Base-by-base conservation (phyloP, 2,113 vertebrate genomes). In the Parotia lawesii region DNA sequence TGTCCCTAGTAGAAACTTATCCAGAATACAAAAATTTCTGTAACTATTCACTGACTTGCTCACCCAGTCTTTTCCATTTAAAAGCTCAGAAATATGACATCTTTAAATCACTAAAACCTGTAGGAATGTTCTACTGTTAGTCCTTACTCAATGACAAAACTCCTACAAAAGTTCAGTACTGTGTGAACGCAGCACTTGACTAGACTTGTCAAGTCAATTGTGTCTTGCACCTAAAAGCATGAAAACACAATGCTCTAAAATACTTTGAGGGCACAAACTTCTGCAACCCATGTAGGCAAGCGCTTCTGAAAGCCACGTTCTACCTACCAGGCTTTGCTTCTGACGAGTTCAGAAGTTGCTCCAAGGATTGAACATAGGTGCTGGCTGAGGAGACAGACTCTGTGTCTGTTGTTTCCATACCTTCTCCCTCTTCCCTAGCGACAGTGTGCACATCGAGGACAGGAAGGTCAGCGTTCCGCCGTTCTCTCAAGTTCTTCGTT, bases 341-440 rank as follows among this genome's bases (percentile, higher is more conserved):
- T 1, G 99, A 96, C 20, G 98, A 98, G 53, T 95, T 98, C 72
- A 99, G 98, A n/a, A 99, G 99, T 79, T 99, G 98, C 91, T 99
- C 99, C 90, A 99, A 95, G 25, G 99, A 99, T 14, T 97, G 98
- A 12, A 98, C 77, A 1, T 98, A 95, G 24, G 97, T 98, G 38
- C 97, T 94, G 27, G 97, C 56, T 12, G 98, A 98, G 58, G 99
- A 99, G 12, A 97, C 95, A 19, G 97, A 98, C 85, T 99, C 99
- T 0, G 96, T 98, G 90, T 99, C 99, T 0, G 98, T 98, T 31
- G 98, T 99, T 96, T 99, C 99, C 99, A 99, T 99, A 5, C 99
- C 99, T 93, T 99, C 99, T 4, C 99, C 99, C 73, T 99, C 99
- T 83, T 99, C 99, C 70, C 99, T 98, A 38, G 98, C 98, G 81